A percentile compares a stretch with the other conserved stretches of the same genome.
Evolutionary conservation across 2,888 invertebrate species (phyloP).

Genomic region (Apodemia zela): DNA sequence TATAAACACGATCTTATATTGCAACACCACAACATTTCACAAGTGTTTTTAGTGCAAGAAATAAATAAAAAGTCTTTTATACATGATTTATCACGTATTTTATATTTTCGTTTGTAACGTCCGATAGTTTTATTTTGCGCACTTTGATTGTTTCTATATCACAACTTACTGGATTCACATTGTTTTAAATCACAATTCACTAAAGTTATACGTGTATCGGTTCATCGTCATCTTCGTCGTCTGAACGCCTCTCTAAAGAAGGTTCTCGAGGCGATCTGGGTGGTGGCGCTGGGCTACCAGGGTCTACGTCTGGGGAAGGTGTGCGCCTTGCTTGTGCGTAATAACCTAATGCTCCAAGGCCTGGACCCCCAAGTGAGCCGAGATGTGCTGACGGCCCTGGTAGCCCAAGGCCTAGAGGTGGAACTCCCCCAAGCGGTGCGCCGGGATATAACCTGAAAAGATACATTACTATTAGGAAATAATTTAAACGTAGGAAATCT

Average conservation of each 20-base stretch:
- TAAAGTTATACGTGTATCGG: slow-evolving; percentile 80
- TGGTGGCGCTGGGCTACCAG: slow-evolving; percentile 79
- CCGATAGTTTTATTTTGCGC: slow-evolving; percentile 30
- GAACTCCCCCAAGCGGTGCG: slow-evolving; percentile 79
- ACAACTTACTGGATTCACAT: slow-evolving; percentile 24
- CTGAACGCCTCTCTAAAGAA: slow-evolving; percentile 63
- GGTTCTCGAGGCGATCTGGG: slow-evolving; percentile 64
- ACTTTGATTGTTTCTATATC: slow-evolving; percentile 23
- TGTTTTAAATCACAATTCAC: slow-evolving; percentile 31
- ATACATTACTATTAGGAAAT: neutral
- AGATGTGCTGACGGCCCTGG: slow-evolving; percentile 85
- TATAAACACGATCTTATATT: slow-evolving; percentile 23
- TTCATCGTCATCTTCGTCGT: slow-evolving; percentile 82
- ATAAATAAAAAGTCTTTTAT: slow-evolving; percentile 31
- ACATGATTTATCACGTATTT: neutral
- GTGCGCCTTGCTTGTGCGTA: slow-evolving; percentile 73
- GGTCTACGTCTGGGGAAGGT: slow-evolving; percentile 79
- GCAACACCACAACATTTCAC: slow-evolving; percentile 16
- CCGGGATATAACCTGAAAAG: slow-evolving; percentile 77
- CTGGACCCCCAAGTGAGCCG: slow-evolving; percentile 85
- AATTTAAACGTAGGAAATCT: neutral
- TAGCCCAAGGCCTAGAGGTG: slow-evolving; percentile 80
- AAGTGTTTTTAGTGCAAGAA: slow-evolving; percentile 31
- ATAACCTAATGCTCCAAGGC: slow-evolving; percentile 77
- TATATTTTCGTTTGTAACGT: slow-evolving; percentile 18